Percentiles rank a stretch among this genome's conserved stretches.
Conservation (phyloP, 2,888 invertebrate genomes). For the Eupithecia centaureata region DNA sequence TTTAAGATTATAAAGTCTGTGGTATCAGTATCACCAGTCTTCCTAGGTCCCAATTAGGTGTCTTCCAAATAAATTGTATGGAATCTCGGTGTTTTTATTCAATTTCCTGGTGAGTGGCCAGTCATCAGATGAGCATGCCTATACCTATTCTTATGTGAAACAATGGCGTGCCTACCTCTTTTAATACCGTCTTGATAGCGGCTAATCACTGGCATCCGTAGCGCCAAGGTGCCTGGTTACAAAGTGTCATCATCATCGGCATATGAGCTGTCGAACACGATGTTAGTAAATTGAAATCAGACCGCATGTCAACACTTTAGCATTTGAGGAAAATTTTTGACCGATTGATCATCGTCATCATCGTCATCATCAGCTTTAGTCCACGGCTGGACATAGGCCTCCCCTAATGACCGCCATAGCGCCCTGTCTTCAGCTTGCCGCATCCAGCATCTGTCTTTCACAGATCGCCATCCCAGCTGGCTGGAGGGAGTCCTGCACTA, state of each 20-base stretch:
- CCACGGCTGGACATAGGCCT: too few species aligned
- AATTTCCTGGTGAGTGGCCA: neutral
- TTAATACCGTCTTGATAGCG: neutral
- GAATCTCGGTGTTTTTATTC: neutral
- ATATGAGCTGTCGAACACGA: neutral
- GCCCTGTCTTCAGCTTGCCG: too few species aligned
- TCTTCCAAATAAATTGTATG: neutral
- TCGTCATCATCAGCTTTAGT: too few species aligned
- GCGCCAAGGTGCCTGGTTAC: slow-evolving; percentile 3
- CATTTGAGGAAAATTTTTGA: neutral
- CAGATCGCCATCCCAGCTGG: too few species aligned
- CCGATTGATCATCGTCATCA: neutral
- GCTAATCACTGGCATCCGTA: neutral
- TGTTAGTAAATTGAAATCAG: neutral
- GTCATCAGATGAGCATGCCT: slow-evolving; percentile 17
- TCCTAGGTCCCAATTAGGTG: too few species aligned
- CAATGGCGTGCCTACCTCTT: neutral
- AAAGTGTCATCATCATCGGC: neutral
- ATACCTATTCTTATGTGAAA: slow-evolving; percentile 1
- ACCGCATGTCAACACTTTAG: neutral
- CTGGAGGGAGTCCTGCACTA: too few species aligned
- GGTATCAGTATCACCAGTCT: too few species aligned
- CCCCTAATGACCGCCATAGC: too few species aligned
- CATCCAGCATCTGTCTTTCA: too few species aligned
- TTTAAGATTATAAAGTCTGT: too few species aligned